Percentiles rank a stretch among this genome's conserved stretches.
phyloP scores from a whole-genome alignment of 2,888 invertebrate genomes.

The Coelogynopora nodosa region DNA sequence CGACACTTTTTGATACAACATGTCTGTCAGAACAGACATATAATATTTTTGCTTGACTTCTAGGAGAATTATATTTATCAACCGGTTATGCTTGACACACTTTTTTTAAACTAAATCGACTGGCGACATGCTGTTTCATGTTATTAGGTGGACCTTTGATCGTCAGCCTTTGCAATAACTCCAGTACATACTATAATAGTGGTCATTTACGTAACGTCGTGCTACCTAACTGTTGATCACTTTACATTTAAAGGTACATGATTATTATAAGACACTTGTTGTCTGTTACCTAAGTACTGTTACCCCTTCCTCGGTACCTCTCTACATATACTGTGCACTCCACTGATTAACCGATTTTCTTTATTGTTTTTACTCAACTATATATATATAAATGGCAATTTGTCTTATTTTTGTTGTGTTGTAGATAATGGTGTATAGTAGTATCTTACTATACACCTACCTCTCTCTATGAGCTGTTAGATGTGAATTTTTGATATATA shows the following conservation, averaged over 20 bases:
- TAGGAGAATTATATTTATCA: neutral
- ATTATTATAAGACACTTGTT: too few species aligned
- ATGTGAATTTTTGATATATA: neutral
- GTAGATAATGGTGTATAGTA: neutral
- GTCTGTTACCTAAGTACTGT: too few species aligned
- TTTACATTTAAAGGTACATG: too few species aligned
- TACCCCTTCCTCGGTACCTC: too few species aligned
- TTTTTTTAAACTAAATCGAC: too few species aligned
- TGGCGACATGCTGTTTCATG: neutral
- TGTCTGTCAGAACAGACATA: neutral
- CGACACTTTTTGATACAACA: neutral
- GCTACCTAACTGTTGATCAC: too few species aligned
- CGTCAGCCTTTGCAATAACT: too few species aligned
- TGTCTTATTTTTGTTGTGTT: conserved; percentile 27
- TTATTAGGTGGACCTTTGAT: too few species aligned
- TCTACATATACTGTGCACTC: neutral
- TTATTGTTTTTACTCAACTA: conserved; percentile 12
- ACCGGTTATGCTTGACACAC: too few species aligned
- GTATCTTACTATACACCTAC: neutral
- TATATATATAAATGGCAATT: neutral
- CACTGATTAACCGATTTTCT: conserved; percentile 11
- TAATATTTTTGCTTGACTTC: neutral
- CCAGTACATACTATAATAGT: too few species aligned
- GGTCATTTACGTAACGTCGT: too few species aligned
- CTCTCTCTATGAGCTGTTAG: neutral